Percentiles rank a stretch among this genome's conserved stretches.
These are phyloP conservation scores for Boloria euphrosyne DNA, from an alignment of 2,888 invertebrate species.

Conservation along the genomic window DNA sequence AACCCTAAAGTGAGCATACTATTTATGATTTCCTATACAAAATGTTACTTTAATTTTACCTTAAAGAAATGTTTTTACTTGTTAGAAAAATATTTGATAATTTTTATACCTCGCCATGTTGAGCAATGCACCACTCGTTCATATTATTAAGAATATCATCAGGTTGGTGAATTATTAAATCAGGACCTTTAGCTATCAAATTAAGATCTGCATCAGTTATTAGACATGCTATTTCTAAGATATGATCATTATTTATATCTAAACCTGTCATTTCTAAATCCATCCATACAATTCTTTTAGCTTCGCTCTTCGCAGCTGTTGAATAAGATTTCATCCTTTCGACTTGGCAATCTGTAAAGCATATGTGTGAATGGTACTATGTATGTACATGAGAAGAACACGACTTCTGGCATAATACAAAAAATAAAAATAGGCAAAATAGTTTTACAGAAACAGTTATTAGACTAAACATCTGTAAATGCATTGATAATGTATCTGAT, in stretches of 20 bases:
- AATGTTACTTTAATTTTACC: too few relatives aligned
- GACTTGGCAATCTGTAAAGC: constrained; percentile 22
- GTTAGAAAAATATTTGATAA: too few relatives aligned
- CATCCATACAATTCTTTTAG: constrained; percentile 86
- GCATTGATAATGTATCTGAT: too few relatives aligned
- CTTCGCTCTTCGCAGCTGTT: constrained; percentile 44
- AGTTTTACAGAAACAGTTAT: too few relatives aligned
- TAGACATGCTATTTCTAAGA: constrained; percentile 94
- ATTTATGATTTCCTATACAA: too few relatives aligned
- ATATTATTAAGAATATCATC: constrained; percentile 87
- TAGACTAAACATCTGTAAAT: too few relatives aligned
- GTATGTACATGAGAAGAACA: not conserved
- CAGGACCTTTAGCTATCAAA: constrained; percentile 88
- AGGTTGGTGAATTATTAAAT: constrained; percentile 90
- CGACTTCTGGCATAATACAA: not conserved
- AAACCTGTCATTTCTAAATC: constrained; percentile 96
- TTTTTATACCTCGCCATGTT: constrained; percentile 87
- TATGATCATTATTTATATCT: constrained; percentile 87
- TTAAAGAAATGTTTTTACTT: too few relatives aligned
- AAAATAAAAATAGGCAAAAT: too few relatives aligned
- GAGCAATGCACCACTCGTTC: constrained; percentile 91
- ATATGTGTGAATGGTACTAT: not conserved
- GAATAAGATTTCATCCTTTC: constrained; percentile 32
- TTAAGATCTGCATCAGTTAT: constrained; percentile 92
- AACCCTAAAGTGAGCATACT: constrained; percentile 16